Conservation (phyloP, 2,113 vertebrate species). For the Pontoporia blainvillei region DNA sequence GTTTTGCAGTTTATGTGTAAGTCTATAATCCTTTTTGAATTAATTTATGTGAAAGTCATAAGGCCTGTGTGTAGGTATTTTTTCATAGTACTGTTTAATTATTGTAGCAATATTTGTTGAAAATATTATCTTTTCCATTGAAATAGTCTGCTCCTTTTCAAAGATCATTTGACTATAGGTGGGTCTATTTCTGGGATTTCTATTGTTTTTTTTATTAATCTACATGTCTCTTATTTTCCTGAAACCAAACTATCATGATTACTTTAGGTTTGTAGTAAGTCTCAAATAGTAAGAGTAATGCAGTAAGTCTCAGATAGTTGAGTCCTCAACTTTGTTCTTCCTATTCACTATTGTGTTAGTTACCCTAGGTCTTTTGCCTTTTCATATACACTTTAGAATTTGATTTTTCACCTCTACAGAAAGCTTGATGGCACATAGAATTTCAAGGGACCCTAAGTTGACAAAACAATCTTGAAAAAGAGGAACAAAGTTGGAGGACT, state of each 20-base stretch:
- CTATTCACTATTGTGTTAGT: neutral
- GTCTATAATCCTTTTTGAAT: neutral
- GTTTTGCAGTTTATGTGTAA: neutral
- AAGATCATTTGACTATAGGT: neutral
- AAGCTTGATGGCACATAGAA: neutral
- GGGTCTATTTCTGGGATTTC: neutral
- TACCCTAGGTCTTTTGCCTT: neutral
- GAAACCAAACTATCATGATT: neutral
- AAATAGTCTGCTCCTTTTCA: neutral
- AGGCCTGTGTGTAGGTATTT: neutral
- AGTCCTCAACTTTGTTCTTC: neutral
- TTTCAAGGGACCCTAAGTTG: neutral
- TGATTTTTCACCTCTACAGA: neutral
- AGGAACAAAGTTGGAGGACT: neutral
- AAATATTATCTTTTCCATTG: neutral
- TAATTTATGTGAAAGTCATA: neutral
- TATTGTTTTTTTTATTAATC: neutral
- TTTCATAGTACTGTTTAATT: neutral
- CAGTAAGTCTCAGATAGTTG: neutral
- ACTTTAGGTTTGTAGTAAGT: neutral
- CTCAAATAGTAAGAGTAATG: neutral
- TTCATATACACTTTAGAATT: neutral
- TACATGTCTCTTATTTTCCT: neutral
- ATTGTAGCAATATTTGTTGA: neutral
- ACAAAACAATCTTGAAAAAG: neutral